phyloP scores from a whole-genome alignment of 2,113 vertebrate genomes.

The Enhydra lutris region DNA sequence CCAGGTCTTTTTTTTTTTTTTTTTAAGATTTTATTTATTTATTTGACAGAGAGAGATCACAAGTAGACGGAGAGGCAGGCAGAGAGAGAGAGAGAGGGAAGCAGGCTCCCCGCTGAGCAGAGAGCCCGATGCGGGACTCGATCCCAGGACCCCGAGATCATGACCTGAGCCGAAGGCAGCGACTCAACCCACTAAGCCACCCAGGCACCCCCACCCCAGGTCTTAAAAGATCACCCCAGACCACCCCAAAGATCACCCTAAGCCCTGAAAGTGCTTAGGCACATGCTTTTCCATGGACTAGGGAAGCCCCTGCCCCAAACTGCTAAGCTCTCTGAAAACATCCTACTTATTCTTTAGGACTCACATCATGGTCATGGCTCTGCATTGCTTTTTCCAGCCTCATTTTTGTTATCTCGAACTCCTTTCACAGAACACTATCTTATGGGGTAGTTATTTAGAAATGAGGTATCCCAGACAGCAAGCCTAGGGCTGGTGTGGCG shows the following conservation, averaged over 20 bases:
- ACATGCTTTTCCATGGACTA: background rate
- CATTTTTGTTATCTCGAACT: background rate
- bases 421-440: background rate
- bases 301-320: background rate
- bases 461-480: background rate
- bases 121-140: too few species aligned
- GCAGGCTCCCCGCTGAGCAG: too few species aligned
- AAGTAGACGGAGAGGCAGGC: too few species aligned
- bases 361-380: background rate
- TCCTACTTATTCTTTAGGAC: background rate
- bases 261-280: background rate
- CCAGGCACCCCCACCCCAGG: background rate
- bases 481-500: background rate
- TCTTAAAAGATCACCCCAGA: background rate
- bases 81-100: too few species aligned
- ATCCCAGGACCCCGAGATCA: too few species aligned
- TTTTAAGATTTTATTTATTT: too few species aligned
- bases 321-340: background rate
- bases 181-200: too few species aligned
- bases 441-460: background rate
- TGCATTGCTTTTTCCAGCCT: background rate
- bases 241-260: too few species aligned
- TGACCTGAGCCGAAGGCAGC: too few species aligned
- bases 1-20: too few species aligned
- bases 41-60: too few species aligned